Evolutionary conservation across 2,888 invertebrate genomes (phyloP).

Genomic region (Leistus spinibarbis): DNA sequence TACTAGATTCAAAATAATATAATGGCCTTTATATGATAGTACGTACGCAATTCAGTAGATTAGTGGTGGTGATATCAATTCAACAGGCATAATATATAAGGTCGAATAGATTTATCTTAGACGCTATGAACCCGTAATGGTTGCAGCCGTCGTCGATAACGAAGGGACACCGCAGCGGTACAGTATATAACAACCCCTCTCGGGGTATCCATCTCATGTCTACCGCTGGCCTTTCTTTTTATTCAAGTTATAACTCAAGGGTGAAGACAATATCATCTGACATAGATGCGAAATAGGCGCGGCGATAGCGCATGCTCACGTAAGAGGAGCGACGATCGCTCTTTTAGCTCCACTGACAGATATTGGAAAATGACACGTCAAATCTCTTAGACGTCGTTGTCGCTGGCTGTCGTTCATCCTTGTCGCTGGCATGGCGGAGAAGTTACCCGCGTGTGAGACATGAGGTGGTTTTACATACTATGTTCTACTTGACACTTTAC

Average conservation of each 20-base stretch:
- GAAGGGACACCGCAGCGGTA: neutral
- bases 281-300: neutral
- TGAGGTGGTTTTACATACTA: neutral
- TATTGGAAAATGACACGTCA: conserved; percentile 27
- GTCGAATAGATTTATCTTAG: neutral
- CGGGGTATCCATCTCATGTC: neutral
- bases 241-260: conserved; percentile 24
- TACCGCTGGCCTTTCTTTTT: conserved; percentile 3
- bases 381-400: conserved; percentile 3
- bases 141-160: neutral
- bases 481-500: neutral
- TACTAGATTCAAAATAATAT: neutral
- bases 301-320: neutral
- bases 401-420: neutral
- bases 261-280: conserved; percentile 13
- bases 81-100: neutral
- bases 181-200: conserved; percentile 1
- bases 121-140: neutral
- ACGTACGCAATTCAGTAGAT: too few species aligned
- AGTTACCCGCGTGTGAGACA: neutral
- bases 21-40: neutral
- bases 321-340: conserved; percentile 4
- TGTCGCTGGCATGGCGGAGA: neutral
- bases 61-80: neutral
- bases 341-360: conserved; percentile 6